Conservation (phyloP, 2,113 vertebrate species). For the Cyanoliseus patagonus region DNA sequence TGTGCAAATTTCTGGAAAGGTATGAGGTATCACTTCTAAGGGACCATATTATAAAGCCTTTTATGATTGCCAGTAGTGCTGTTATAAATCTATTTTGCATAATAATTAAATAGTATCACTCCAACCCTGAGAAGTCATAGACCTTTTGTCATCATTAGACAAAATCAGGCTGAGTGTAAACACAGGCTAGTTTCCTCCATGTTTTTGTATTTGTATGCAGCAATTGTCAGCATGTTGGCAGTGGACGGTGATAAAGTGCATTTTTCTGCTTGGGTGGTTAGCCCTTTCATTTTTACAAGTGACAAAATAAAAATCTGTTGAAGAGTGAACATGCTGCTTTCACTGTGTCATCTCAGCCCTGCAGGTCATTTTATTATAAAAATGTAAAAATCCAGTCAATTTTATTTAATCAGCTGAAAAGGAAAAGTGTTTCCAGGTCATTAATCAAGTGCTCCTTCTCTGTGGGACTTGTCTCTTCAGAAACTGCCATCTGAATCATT, state of each 20-base stretch:
- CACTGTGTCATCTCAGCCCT: slow-evolving; percentile 88
- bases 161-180: slow-evolving; percentile 80
- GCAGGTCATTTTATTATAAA: slow-evolving; percentile 94
- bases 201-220: slow-evolving; percentile 81
- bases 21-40: background rate
- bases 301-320: slow-evolving; percentile 89
- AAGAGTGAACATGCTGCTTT: slow-evolving; percentile 87
- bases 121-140: slow-evolving; percentile 39
- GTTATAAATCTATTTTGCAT: slow-evolving; percentile 54
- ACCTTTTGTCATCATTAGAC: slow-evolving; percentile 73
- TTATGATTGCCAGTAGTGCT: background rate
- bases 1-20: background rate
- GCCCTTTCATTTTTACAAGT: slow-evolving; percentile 87
- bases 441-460: slow-evolving; percentile 89
- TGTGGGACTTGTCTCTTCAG: slow-evolving; percentile 85
- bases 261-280: slow-evolving; percentile 93
- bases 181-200: slow-evolving; percentile 70
- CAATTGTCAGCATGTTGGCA: slow-evolving; percentile 82
- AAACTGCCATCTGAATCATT: slow-evolving; percentile 88
- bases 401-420: slow-evolving; percentile 99
- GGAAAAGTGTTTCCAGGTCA: slow-evolving; percentile 95
- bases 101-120: slow-evolving; percentile 68
- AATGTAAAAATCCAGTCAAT: slow-evolving; percentile 96
- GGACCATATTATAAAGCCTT: slow-evolving; percentile 12
- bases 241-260: slow-evolving; percentile 84